A percentile compares a stretch with the other conserved stretches of the same genome.
phyloP scores from a whole-genome alignment of 1,140 invertebrate genomes.

The Camponotus floridanus region DNA sequence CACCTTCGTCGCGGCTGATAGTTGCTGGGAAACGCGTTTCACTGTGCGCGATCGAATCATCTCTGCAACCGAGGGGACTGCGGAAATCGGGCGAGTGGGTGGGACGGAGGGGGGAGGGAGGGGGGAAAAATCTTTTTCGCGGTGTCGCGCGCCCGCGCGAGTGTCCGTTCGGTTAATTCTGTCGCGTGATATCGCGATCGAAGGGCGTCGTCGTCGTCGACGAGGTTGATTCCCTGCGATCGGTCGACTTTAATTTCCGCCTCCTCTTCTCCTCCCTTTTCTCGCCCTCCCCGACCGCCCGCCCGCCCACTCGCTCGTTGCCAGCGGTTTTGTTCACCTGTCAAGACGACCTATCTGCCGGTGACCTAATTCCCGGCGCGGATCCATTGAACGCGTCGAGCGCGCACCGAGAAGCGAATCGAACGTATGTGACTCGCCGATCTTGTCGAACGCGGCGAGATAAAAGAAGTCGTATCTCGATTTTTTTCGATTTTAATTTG shows the following conservation, averaged over 20 bases:
- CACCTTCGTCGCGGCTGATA: not conserved
- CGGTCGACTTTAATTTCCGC: constrained; percentile 45
- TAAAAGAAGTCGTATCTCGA: not conserved
- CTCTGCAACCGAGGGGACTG: not conserved
- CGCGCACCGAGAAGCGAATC: constrained; percentile 33
- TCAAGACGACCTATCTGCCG: constrained; percentile 77
- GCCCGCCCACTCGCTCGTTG: not conserved
- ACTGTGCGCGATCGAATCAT: not conserved
- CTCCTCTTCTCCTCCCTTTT: not conserved
- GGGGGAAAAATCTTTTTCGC: too few species aligned
- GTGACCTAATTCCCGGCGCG: constrained; percentile 77
- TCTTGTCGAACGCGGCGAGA: not conserved
- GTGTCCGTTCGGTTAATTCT: not conserved
- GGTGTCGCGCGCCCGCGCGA: not conserved
- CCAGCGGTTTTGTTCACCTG: constrained; percentile 74
- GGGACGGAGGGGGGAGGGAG: too few species aligned
- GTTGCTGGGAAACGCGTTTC: not conserved
- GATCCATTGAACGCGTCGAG: constrained; percentile 41
- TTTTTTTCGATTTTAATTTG: not conserved
- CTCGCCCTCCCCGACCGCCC: not conserved
- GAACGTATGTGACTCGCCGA: constrained; percentile 4
- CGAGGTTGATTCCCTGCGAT: not conserved
- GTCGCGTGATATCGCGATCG: too few species aligned
- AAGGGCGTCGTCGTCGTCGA: constrained; percentile 13
- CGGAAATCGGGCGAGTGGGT: not conserved